Evolutionary conservation across 1,140 invertebrate genomes (phyloP).

Genomic region (Octopus bimaculoides): DNA sequence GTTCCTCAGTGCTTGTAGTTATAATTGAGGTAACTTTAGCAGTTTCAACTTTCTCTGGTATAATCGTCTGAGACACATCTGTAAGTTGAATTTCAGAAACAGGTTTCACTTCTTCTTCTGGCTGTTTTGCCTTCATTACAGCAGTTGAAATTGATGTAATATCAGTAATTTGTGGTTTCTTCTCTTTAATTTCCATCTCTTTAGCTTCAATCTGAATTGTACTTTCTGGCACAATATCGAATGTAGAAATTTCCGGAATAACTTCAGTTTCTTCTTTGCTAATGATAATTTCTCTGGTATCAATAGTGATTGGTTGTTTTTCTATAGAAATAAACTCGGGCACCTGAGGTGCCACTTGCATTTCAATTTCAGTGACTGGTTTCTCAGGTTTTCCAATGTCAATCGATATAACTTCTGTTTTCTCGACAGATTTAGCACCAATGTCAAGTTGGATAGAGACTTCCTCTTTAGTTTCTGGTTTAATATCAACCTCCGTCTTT

Average conservation of each 20-base stretch:
- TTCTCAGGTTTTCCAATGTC: background rate
- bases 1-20: background rate
- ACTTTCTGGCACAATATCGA: background rate
- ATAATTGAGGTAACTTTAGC: background rate
- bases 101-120: no score
- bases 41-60: background rate
- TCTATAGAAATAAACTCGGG: constrained; percentile 5
- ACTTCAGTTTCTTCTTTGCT: background rate
- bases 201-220: background rate
- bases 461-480: background rate
- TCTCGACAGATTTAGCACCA: no score
- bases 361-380: constrained; percentile 18
- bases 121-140: no score
- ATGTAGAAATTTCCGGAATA: background rate
- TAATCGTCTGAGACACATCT: background rate
- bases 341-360: background rate
- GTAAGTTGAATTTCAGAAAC: background rate
- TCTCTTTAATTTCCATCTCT: background rate
- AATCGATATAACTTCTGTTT: constrained; percentile 11
- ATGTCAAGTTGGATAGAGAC: background rate
- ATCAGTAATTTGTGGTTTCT: no score
- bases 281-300: background rate
- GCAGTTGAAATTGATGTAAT: no score
- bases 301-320: constrained; percentile 3
- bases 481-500: background rate